These are phyloP conservation scores for Drosophila sucinea DNA, from an alignment of 1,140 invertebrate genomes.

Conservation along the genomic window DNA sequence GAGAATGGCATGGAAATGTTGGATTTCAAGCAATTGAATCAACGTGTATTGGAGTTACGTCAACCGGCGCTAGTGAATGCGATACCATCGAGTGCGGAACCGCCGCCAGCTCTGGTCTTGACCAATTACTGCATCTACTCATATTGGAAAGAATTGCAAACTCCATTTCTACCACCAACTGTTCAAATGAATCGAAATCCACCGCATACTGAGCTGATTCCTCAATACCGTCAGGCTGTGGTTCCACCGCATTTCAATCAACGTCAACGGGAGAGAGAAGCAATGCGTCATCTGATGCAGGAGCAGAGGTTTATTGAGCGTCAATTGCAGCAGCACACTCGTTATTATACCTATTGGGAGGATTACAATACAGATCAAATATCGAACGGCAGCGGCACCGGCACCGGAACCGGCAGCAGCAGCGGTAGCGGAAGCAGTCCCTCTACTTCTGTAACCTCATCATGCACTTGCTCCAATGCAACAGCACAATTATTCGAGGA, in stretches of 20 bases:
- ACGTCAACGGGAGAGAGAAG: neutral
- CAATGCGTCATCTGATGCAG: neutral
- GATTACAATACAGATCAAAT: neutral
- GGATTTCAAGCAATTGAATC: slow-evolving; percentile 32
- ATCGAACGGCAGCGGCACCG: neutral
- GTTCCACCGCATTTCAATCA: slow-evolving; percentile 15
- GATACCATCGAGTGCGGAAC: slow-evolving; percentile 86
- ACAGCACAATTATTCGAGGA: neutral
- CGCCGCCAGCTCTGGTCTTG: slow-evolving; percentile 38
- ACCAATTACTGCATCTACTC: slow-evolving; percentile 52
- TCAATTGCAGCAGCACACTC: neutral
- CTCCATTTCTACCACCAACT: neutral
- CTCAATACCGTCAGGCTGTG: neutral
- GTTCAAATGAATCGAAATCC: neutral
- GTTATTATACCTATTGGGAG: neutral
- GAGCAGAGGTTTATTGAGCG: slow-evolving; percentile 5
- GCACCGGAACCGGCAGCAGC: too few relatives aligned
- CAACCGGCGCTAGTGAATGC: slow-evolving; percentile 84
- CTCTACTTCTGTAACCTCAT: neutral
- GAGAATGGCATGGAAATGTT: slow-evolving; percentile 46
- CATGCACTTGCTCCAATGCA: neutral
- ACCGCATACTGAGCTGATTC: neutral
- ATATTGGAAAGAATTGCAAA: slow-evolving; percentile 57
- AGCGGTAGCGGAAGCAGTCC: neutral
- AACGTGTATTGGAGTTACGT: slow-evolving; percentile 17